A percentile compares a stretch with the other conserved stretches of the same genome.
phyloP scores from a whole-genome alignment of 2,797 vertebrate genomes.

The Chaenodraco wilsoni region DNA sequence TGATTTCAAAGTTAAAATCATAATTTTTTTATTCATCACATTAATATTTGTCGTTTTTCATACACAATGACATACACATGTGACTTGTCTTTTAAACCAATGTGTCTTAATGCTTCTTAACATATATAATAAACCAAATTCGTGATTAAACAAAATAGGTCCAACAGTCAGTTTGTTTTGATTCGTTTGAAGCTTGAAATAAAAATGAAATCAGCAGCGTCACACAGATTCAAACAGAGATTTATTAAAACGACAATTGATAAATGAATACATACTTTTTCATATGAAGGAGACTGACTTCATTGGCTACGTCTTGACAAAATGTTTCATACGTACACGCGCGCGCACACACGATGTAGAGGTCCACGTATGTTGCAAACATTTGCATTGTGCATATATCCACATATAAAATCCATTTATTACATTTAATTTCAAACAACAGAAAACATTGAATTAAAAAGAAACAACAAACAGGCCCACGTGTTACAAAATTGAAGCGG shows the following conservation, averaged over 20 bases:
- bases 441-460: conserved; percentile 19
- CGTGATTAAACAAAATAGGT: background rate
- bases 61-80: background rate
- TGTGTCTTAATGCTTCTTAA: background rate
- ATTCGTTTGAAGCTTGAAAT: conserved; percentile 11
- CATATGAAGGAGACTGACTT: conserved; percentile 67
- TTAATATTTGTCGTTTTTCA: background rate
- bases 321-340: conserved; percentile 52
- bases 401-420: conserved; percentile 76
- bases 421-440: conserved; percentile 66
- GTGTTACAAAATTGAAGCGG: conserved; percentile 37
- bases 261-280: conserved; percentile 71
- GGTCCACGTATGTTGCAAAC: conserved; percentile 66
- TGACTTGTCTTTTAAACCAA: background rate
- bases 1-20: background rate
- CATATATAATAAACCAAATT: background rate
- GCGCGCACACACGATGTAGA: conserved; percentile 45
- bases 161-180: background rate
- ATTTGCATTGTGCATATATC: conserved; percentile 81
- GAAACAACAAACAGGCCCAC: conserved; percentile 43
- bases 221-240: conserved; percentile 67
- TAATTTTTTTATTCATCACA: background rate
- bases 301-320: conserved; percentile 63
- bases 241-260: conserved; percentile 80
- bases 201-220: conserved; percentile 49